Base-by-base conservation (phyloP, 2,888 invertebrate species). In the Stenodera caucasica region DNA sequence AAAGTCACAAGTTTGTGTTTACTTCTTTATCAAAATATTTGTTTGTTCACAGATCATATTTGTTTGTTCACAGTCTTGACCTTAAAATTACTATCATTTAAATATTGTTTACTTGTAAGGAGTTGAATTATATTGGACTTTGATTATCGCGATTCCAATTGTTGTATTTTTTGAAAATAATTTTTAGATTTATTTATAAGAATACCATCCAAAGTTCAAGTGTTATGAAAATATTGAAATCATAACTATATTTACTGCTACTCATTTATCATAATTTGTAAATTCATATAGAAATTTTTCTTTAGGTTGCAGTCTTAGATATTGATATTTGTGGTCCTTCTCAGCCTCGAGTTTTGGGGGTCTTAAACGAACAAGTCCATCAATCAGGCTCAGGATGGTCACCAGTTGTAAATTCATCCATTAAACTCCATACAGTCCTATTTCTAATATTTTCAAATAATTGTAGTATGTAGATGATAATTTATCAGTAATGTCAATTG, bases 301-400 rank as follows among this genome's bases (percentile, higher is more conserved):
- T 70, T 54, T 76, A 94, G 92, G 89, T 99, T 67, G 98, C 93
- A 18, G 88, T 99, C 7, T 82, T 99, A 70, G 99, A 99, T 82
- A 91, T 98, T 57, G 99, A 99, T 79, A 95, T 99, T 70, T 99
- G 98, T 83, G 99, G 99, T 0, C 99, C 99, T 49, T 97, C 97
- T 23, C 94, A 96, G 77, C 98, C 99, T 11, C 87, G 96, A 66
- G 90, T 99, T 70, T 85, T 98, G 73, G 98, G 98, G 35, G 93
- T 93, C 45, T 84, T 91, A 70, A 92, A 92, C 33, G 97, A 98
- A 80, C 91, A 92, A 80, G 94, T 98, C 2, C 98, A 98, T 84
- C 91, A 94, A 77, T 97, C 96, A 62, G 96, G 95, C 18, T 95
- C 95, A 1, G 97, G 97, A 53, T 97, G 96, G 97, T 96, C 96